Evolutionary conservation across 2,797 vertebrate genomes (phyloP), one percentile per base, ranked within the genome.

Genomic region (Catamblyrhynchus diadema): DNA sequence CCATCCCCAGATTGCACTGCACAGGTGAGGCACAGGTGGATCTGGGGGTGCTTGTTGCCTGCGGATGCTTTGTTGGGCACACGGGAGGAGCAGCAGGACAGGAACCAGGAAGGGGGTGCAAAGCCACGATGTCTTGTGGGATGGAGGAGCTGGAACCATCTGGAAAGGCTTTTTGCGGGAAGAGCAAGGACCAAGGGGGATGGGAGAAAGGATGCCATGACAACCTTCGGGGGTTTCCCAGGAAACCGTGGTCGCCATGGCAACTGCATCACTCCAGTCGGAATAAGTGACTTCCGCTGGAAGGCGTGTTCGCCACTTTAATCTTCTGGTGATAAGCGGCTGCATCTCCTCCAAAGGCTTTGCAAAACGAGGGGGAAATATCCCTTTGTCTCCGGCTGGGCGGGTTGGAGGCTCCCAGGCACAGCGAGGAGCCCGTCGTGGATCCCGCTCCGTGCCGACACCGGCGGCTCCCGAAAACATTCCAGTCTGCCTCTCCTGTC

Each of bases 231-330:
- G 98, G 98, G 99, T 99, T 99, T 98, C 99, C 98, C 98, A 97
- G 99, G 99, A 99, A 99, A 99, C 99, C 97, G 85, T 96, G 96
- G 98, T 99, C 90, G 91, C 98, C 98, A 99, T 99, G 98, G 99
- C 98, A 98, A 99, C 99, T 99, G 98, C 98, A 99, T 99, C 98
- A 97, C 98, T 98, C 96, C 96, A 94, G 97, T 98, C 96, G 85
- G 96, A 98, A 98, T 98, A 97, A 97, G 97, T 96, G 97, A 98
- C 98, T 98, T 99, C 98, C 98, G 95, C 97, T 97, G 97, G 96
- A 98, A 98, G 98, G 98, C 97, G 97, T 97, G 97, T 97, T 97
- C 90, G 73, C 92, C 97, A 72, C 97, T 98, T 97, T 97, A 97
- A 98, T 98, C 98, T 97, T 91, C 97, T 96, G 92, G 89, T 19